These are phyloP conservation scores for Phodopus roborovskii DNA, from an alignment of 2,113 vertebrate genomes.

Conservation along the genomic window DNA sequence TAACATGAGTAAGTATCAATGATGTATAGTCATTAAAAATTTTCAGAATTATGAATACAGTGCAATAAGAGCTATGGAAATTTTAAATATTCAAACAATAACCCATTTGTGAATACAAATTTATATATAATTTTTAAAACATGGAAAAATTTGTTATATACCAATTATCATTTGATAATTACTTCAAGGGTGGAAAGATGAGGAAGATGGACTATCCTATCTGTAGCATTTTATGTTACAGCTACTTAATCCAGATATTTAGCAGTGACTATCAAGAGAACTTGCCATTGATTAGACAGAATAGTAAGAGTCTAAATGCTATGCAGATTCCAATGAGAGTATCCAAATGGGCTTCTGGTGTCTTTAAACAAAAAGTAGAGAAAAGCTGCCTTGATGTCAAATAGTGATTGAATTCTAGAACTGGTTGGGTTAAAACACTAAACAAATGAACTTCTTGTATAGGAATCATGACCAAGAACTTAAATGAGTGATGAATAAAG, in stretches of 20 bases:
- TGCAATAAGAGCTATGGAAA: background rate
- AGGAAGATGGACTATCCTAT: background rate
- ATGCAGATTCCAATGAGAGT: background rate
- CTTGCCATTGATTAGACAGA: background rate
- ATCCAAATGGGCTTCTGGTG: background rate
- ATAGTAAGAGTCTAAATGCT: background rate
- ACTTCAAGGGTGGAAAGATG: background rate
- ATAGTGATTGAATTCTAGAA: background rate
- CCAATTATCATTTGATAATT: background rate
- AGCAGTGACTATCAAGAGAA: background rate
- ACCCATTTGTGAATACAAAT: background rate
- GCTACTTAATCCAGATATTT: background rate
- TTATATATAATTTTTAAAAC: slow-evolving; percentile 43
- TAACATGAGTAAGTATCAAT: background rate
- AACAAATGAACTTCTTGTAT: background rate
- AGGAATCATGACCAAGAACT: background rate
- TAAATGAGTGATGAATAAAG: background rate
- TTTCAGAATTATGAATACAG: background rate
- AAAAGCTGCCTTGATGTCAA: background rate
- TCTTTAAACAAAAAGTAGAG: background rate
- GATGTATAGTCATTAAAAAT: background rate
- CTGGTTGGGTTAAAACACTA: background rate
- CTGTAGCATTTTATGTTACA: background rate
- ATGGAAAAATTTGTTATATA: background rate
- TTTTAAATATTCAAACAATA: slow-evolving; percentile 42